Percentiles rank a stretch among this genome's conserved stretches.
Evolutionary conservation across 2,888 invertebrate genomes (phyloP).

Genomic region (Dasypogon diadema): DNA sequence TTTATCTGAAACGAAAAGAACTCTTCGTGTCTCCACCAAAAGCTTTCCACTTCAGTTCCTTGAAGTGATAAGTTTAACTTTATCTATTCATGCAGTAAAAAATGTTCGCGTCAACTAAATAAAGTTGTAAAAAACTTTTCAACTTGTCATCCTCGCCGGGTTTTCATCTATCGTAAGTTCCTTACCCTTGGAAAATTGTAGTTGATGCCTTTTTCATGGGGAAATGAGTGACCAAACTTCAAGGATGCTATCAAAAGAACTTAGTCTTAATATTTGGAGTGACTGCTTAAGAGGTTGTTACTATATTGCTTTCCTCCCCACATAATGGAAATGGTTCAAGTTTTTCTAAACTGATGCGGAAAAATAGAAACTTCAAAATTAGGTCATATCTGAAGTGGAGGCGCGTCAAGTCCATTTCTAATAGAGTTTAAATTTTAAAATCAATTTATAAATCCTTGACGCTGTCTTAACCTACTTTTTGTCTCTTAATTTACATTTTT

Average conservation of each 20-base stretch:
- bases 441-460: no score
- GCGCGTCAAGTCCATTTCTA: no score
- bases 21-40: background rate
- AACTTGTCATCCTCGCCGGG: constrained; percentile 32
- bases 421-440: no score
- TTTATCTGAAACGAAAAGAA: background rate
- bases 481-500: no score
- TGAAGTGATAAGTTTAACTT: constrained; percentile 42
- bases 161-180: constrained; percentile 24
- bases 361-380: no score
- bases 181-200: background rate
- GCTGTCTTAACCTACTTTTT: no score
- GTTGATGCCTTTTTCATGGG: constrained; percentile 39
- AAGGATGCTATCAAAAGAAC: constrained; percentile 25
- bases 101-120: constrained; percentile 32
- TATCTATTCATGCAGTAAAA: constrained; percentile 42
- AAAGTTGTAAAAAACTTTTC: constrained; percentile 40
- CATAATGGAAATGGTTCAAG: no score
- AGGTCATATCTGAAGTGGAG: no score
- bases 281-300: constrained; percentile 22
- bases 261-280: constrained; percentile 35
- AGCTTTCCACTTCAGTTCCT: constrained; percentile 17
- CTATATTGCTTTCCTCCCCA: background rate
- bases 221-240: constrained; percentile 43
- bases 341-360: no score